Base-by-base conservation (phyloP, 53 echinoderm and acorn worm genomes). In the Echinarachnius parma region DNA sequence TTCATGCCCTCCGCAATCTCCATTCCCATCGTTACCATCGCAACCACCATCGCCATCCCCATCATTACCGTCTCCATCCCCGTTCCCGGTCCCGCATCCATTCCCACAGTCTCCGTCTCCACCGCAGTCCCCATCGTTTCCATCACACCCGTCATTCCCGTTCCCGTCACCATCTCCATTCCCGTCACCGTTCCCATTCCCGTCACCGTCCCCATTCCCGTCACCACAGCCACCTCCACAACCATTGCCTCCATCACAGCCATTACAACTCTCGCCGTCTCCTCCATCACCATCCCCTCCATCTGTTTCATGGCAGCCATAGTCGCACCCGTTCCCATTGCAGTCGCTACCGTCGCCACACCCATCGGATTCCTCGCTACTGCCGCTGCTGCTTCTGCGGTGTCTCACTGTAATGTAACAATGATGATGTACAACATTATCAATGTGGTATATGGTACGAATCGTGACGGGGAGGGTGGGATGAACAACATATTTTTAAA, bases 351-450 rank as follows among this genome's bases (percentile, higher is more conserved):
- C n/a, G 0, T 42, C 62, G 4, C 34, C 44, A 42, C 42, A 62
- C 13, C 44, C 62, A 39, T 25, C 62, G 9, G 33, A 31, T 10
- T 31, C 33, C 42, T 62, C 63, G 10, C 62, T 62, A 42, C 52
- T 50, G 52, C 52, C 18, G 18, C 61, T 60, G 60, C 65, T 65
- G 30, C 65, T 65, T 46, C 65, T 65, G 14, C 65, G 48, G n/a
- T 9, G 18, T 46, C 65, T 45, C 46, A 29, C 65, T 19, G 65
- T n/a, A n/a, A n/a, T n/a, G n/a, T n/a, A n/a, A n/a, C n/a, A n/a
- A n/a, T n/a, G n/a, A n/a, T n/a, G n/a, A n/a, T n/a, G n/a, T n/a
- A n/a, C n/a, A n/a, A n/a, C n/a, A n/a, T n/a, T n/a, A n/a, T n/a
- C n/a, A n/a, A n/a, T n/a, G n/a, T n/a, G n/a, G n/a, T n/a, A n/a